Evolutionary conservation across 2,888 invertebrate species (phyloP).

Genomic region (Epiblema foenella): DNA sequence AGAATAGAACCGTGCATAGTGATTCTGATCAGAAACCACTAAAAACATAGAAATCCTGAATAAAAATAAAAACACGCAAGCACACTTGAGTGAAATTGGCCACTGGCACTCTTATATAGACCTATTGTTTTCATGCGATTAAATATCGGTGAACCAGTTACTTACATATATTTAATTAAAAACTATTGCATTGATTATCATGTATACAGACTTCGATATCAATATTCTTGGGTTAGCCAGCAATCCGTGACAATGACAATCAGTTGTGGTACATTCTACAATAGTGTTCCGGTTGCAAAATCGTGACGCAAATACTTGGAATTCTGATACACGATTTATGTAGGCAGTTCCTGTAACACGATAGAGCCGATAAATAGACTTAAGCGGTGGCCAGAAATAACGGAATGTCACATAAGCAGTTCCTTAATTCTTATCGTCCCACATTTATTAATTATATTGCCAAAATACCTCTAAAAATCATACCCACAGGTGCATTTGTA

Average conservation of each 20-base stretch:
- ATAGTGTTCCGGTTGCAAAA: constrained; percentile 45
- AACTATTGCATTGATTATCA: neutral
- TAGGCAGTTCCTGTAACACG: constrained; percentile 24
- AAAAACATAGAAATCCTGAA: too few species aligned
- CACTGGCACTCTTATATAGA: neutral
- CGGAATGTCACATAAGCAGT: constrained; percentile 5
- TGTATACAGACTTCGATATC: neutral
- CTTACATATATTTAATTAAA: neutral
- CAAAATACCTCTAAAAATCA: neutral
- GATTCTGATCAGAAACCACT: too few species aligned
- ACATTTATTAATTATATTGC: neutral
- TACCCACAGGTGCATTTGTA: too few species aligned
- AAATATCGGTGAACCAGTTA: neutral
- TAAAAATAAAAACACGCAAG: too few species aligned
- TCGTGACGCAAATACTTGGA: constrained; percentile 40
- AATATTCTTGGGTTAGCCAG: neutral
- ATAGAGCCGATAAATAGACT: neutral
- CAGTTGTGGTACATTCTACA: constrained; percentile 17
- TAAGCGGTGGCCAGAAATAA: neutral
- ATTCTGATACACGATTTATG: constrained; percentile 36
- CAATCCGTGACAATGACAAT: neutral
- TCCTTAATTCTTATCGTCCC: neutral
- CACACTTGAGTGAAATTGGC: too few species aligned
- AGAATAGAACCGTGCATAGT: too few species aligned
- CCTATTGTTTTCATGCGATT: neutral